Conservation (phyloP, 2,888 invertebrate species). For the Linyphia triangularis region DNA sequence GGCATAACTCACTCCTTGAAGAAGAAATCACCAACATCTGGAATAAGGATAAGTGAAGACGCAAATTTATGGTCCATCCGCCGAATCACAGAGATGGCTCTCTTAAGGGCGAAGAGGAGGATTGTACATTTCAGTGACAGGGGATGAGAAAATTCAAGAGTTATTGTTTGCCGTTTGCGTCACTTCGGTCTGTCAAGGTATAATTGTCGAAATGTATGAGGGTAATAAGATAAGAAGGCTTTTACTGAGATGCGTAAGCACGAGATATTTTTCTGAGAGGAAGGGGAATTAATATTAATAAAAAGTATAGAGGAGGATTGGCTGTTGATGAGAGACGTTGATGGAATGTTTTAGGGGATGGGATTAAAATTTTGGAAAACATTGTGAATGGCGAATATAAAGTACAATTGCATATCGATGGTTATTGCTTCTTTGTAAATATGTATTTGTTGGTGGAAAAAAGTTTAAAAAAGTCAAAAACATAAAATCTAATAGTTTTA, state of each 20-base stretch:
- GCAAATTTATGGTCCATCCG: constrained; percentile 39
- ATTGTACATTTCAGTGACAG: constrained; percentile 5
- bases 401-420: no score
- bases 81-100: no score
- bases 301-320: background rate
- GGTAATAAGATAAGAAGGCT: background rate
- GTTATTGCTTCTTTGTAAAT: no score
- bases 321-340: no score
- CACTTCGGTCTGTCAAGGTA: constrained; percentile 12
- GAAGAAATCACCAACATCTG: constrained; percentile 44
- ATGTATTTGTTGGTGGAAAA: no score
- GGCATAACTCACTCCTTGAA: constrained; percentile 31
- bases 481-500: no score
- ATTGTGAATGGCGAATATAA: no score
- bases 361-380: no score
- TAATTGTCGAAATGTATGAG: background rate
- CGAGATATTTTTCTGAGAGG: background rate
- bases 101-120: background rate
- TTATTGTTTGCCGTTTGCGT: constrained; percentile 10
- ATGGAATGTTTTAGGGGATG: no score
- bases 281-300: background rate
- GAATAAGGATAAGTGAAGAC: constrained; percentile 13
- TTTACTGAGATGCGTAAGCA: background rate
- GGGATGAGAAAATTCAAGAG: background rate
- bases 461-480: no score